Conservation (phyloP, 2,888 invertebrate genomes). For the Epinotia bilunana region DNA sequence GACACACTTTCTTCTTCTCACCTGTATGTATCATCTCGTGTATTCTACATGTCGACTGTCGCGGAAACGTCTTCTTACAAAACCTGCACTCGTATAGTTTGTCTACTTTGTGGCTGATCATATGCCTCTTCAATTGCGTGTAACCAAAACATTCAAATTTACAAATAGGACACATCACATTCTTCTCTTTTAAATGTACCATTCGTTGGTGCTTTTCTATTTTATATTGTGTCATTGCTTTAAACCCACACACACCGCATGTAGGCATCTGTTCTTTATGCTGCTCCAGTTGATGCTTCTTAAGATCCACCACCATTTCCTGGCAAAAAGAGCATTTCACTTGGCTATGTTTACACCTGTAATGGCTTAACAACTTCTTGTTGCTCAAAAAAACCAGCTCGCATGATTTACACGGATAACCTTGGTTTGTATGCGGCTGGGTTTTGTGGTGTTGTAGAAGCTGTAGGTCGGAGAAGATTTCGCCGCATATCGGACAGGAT, state of each 20-base stretch:
- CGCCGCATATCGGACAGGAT: conserved; percentile 13
- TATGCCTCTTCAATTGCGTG: conserved; percentile 44
- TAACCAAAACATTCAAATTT: neutral
- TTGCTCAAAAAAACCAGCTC: neutral
- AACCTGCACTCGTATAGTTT: conserved; percentile 54
- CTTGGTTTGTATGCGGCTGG: conserved; percentile 4
- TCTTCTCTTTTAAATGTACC: conserved; percentile 26
- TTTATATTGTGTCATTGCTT: neutral
- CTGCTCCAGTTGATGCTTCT: neutral
- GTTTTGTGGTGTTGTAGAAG: neutral
- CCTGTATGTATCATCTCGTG: conserved; percentile 53
- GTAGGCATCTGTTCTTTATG: conserved; percentile 8
- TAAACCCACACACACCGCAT: conserved; percentile 13
- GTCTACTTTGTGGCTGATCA: conserved; percentile 50
- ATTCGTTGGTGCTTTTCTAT: conserved; percentile 2
- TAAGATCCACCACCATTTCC: neutral
- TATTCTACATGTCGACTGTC: conserved; percentile 41
- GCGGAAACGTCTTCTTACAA: conserved; percentile 58
- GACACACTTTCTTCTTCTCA: conserved; percentile 50
- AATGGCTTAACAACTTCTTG: neutral
- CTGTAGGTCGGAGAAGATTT: neutral
- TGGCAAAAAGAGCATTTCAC: conserved; percentile 12
- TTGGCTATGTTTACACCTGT: neutral
- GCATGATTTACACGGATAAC: conserved; percentile 3
- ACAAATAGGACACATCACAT: conserved; percentile 16